Conservation (phyloP, 1,140 invertebrate genomes). For the Helicoverpa zea region DNA sequence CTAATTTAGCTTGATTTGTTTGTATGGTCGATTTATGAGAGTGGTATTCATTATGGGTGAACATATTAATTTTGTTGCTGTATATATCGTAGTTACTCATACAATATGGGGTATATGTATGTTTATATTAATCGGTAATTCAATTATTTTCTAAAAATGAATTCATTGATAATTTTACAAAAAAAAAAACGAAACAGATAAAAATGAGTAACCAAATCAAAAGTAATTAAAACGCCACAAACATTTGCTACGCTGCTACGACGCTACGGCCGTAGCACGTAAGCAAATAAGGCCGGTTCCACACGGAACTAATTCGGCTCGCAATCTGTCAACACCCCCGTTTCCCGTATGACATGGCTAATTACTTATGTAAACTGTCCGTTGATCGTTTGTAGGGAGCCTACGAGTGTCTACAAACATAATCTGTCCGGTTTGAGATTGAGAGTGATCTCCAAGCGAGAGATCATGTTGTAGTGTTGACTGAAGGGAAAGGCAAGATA, state of each 20-base stretch:
- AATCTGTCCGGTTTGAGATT: constrained; percentile 40
- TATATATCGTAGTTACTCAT: neutral
- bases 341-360: constrained; percentile 63
- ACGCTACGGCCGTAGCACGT: constrained; percentile 74
- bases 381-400: constrained; percentile 59
- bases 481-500: constrained; percentile 1
- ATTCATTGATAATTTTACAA: too few relatives aligned
- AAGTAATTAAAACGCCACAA: constrained; percentile 40
- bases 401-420: constrained; percentile 63
- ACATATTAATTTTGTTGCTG: neutral
- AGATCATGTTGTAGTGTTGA: constrained; percentile 20
- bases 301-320: constrained; percentile 61
- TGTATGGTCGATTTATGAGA: constrained; percentile 59
- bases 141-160: too few relatives aligned
- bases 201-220: neutral
- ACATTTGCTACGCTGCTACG: constrained; percentile 57
- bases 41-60: constrained; percentile 7
- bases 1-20: constrained; percentile 65
- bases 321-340: constrained; percentile 55
- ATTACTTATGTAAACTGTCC: constrained; percentile 80
- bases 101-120: too few relatives aligned
- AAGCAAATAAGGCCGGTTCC: constrained; percentile 66
- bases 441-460: too few relatives aligned
- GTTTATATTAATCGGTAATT: too few relatives aligned
- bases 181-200: too few relatives aligned